These are phyloP conservation scores for Cyphomyrus plagiostoma DNA, from an alignment of 2,113 vertebrate species.

Conservation along the genomic window DNA sequence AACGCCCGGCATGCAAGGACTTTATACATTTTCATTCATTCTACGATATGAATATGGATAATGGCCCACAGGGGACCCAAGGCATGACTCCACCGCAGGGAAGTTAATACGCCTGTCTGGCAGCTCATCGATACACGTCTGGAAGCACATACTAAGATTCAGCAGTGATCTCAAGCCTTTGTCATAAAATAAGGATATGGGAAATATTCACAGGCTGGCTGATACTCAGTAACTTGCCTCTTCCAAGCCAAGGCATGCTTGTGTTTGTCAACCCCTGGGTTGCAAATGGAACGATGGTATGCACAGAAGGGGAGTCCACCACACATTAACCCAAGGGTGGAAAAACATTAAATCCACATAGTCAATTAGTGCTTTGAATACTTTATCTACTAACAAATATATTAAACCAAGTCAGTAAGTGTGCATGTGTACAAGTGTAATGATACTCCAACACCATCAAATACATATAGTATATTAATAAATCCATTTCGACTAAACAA, in stretches of 20 bases:
- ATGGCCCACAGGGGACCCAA: neutral
- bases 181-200: neutral
- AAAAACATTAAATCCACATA: neutral
- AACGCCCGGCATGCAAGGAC: neutral
- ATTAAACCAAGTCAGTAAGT: neutral
- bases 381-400: neutral
- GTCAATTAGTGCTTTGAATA: neutral
- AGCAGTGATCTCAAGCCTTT: neutral
- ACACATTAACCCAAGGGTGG: neutral
- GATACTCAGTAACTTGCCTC: neutral
- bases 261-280: neutral
- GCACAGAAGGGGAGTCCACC: neutral
- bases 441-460: neutral
- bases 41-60: conserved; percentile 10
- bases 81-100: neutral
- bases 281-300: neutral
- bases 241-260: neutral
- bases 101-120: conserved; percentile 12
- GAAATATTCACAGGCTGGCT: neutral
- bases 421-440: neutral
- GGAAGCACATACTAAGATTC: neutral
- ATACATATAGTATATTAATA: neutral
- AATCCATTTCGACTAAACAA: neutral
- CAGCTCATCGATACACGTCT: conserved; percentile 12
- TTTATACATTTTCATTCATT: neutral